Conservation (phyloP, 1,140 invertebrate species). For the Euglossa dilemma region DNA sequence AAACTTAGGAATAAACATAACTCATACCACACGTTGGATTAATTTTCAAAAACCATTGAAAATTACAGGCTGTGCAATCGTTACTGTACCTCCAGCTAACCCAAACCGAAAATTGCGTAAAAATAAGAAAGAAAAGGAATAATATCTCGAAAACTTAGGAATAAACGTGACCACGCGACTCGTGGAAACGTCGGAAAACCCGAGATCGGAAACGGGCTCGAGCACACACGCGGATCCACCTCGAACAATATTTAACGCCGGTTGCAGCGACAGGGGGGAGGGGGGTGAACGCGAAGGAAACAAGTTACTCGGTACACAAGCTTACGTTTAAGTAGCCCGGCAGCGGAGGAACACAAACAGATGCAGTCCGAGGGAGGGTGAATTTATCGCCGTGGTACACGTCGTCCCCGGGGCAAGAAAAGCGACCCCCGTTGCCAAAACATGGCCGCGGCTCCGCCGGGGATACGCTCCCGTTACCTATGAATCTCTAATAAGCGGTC, state of each 20-base stretch:
- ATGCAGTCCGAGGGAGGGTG: neutral
- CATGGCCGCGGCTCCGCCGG: neutral
- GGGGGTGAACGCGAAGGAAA: neutral
- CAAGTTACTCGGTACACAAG: conserved; percentile 15
- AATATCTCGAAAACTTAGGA: too few species aligned
- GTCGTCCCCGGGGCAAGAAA: neutral
- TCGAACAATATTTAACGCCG: neutral
- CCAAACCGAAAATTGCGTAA: too few species aligned
- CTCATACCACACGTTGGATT: too few species aligned
- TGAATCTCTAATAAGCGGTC: conserved; percentile 27
- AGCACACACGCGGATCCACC: neutral
- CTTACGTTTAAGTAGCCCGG: neutral
- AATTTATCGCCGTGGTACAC: conserved; percentile 4
- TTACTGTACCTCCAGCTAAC: too few species aligned
- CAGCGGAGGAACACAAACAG: conserved; percentile 10
- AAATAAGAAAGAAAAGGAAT: too few species aligned
- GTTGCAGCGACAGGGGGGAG: neutral
- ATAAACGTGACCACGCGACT: too few species aligned
- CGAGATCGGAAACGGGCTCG: too few species aligned
- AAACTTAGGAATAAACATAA: too few species aligned
- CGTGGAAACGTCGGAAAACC: neutral
- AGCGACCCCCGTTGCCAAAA: neutral
- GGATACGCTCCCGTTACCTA: too few species aligned
- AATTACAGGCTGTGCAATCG: too few species aligned
- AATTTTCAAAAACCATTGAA: too few species aligned